These are phyloP conservation scores for Manacus vitellinus DNA, from an alignment of 2,113 vertebrate species.

Conservation along the genomic window DNA sequence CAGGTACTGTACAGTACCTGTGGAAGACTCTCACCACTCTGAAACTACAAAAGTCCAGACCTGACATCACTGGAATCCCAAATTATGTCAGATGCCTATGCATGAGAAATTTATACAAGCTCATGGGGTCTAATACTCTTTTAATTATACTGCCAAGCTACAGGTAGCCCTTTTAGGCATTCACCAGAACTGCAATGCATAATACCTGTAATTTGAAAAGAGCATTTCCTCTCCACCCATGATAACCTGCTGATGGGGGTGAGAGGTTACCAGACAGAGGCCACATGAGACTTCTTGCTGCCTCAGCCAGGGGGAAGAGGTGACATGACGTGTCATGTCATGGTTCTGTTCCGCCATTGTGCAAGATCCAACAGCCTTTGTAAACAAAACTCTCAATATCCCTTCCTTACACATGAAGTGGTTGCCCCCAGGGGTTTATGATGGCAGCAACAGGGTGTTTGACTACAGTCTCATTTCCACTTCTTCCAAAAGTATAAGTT, in stretches of 20 bases:
- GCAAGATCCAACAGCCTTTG: neutral
- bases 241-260: neutral
- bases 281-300: neutral
- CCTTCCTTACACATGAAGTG: neutral
- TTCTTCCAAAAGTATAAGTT: neutral
- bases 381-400: neutral
- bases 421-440: neutral
- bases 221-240: neutral
- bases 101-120: neutral
- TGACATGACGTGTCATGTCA: too few relatives aligned
- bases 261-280: too few relatives aligned
- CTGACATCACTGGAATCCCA: neutral
- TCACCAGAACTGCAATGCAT: neutral
- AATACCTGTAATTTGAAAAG: neutral
- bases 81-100: neutral
- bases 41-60: neutral
- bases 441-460: neutral
- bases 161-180: neutral
- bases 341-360: neutral
- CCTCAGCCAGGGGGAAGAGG: neutral
- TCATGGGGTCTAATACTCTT: neutral
- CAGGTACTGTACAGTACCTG: neutral
- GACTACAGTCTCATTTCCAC: neutral
- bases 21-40: neutral
- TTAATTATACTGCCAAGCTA: neutral